A percentile compares a stretch with the other conserved stretches of the same genome.
These are phyloP conservation scores for Erythrocercus mccallii DNA, from an alignment of 2,113 vertebrate genomes.

Conservation along the genomic window DNA sequence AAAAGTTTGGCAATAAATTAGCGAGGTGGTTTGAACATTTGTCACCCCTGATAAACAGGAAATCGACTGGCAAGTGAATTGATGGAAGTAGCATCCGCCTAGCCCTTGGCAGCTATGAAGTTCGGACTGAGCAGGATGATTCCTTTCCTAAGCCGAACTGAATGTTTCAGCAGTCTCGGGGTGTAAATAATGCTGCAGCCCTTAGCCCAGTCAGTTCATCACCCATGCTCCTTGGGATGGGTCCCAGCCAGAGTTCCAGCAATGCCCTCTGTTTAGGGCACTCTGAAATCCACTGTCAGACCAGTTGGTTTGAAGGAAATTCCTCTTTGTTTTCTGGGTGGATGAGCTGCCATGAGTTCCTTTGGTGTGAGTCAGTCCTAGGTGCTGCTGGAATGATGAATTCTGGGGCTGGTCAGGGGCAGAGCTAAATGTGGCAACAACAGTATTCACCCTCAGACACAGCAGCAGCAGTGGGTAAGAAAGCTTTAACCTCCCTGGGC, in stretches of 20 bases:
- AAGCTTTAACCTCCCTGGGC: neutral
- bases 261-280: neutral
- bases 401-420: neutral
- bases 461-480: neutral
- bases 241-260: neutral
- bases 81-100: neutral
- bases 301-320: neutral
- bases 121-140: neutral
- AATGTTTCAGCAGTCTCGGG: neutral
- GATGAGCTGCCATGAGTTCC: neutral
- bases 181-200: neutral
- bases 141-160: neutral
- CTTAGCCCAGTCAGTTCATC: neutral
- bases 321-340: neutral
- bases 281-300: neutral
- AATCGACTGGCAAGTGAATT: neutral
- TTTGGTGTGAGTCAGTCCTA: neutral
- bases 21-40: neutral
- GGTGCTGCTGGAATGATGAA: neutral
- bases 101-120: neutral
- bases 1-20: neutral
- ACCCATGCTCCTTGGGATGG: accelerated
- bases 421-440: neutral
- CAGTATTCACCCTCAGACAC: neutral
- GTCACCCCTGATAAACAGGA: neutral